Percentiles rank a stretch among this genome's conserved stretches.
Evolutionary conservation across 2,888 invertebrate species (phyloP).

Genomic region (Vesta saturnalis): DNA sequence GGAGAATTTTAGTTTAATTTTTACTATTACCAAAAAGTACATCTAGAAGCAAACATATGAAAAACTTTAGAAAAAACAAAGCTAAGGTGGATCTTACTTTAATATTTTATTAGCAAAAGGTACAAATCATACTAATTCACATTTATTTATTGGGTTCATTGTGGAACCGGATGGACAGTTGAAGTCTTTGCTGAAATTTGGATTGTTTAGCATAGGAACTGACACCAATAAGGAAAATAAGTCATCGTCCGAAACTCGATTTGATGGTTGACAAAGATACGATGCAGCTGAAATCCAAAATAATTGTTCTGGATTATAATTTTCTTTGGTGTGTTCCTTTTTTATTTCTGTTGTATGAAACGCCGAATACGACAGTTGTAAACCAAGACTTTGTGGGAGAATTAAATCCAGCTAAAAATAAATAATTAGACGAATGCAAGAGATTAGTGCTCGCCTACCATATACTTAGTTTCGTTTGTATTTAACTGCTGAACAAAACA

Average conservation of each 20-base stretch:
- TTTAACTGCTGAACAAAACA: slow-evolving; percentile 17
- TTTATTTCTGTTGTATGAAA: slow-evolving; percentile 73
- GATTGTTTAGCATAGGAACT: slow-evolving; percentile 14
- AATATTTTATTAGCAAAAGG: not conserved
- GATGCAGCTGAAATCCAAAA: slow-evolving; percentile 59
- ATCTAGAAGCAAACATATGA: too few species aligned
- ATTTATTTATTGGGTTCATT: slow-evolving; percentile 44
- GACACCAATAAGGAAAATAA: slow-evolving; percentile 15
- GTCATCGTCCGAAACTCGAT: slow-evolving; percentile 11
- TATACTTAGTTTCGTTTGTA: not conserved
- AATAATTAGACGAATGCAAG: not conserved
- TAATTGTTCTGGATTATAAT: slow-evolving; percentile 69
- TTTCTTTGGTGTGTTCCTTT: slow-evolving; percentile 35
- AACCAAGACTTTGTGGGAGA: slow-evolving; percentile 63
- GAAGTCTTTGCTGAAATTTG: slow-evolving; percentile 14
- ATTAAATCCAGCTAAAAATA: slow-evolving; percentile 24
- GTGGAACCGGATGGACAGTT: slow-evolving; percentile 15
- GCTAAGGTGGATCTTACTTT: too few species aligned
- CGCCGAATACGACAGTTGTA: slow-evolving; percentile 84
- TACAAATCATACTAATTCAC: slow-evolving; percentile 2
- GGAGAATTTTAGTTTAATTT: too few species aligned
- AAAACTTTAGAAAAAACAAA: too few species aligned
- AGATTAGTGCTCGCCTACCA: not conserved
- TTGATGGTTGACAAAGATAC: slow-evolving; percentile 31
- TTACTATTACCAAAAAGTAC: too few species aligned